Evolutionary conservation across 1,140 invertebrate species (phyloP), one percentile per base, ranked within the genome.

Genomic region (Danaus plexippus): DNA sequence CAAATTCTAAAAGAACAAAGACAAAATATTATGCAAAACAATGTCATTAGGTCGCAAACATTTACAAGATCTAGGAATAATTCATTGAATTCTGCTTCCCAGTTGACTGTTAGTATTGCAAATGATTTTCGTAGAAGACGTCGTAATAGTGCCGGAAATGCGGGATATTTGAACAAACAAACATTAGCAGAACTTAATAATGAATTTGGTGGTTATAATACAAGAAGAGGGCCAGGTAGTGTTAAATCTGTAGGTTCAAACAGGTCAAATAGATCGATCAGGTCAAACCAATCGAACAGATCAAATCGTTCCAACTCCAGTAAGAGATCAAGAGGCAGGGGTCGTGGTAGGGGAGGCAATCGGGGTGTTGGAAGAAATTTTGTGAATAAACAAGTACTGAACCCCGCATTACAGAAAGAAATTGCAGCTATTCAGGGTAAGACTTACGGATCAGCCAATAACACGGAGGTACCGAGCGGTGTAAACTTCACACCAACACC

Each of bases 401-500:
- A 87, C 70, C 67, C 74, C n/a, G 77, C 73, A 63, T 60, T 87
- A 15, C 84, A 87, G 57, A 72, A 78, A 59, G 79, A 85, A 69
- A 87, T 87, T 57, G 84, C 84, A 57, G 76, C 72, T 53, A 75
- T 87, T 51, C 84, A 87, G 47, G 79, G 84, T 45, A 87, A 84
- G 69, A 68, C 56, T 52, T 75, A 69, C 67, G 70, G 71, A 9
- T 18, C 42, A 8, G 54, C 47, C 15, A 67, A 55, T 12, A 52
- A 66, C 18, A 9, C 45, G 47, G 80, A 80, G 22, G 32, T 67
- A n/a, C 78, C 77, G 9, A 52, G 64, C 65, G 81, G 79, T 22
- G 61, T 85, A 9, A 80, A 80, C 49, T 84, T 77, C 56, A 72
- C 76, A 32, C 79, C 81, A 40, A 83, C 80, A 49, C 84, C 84